Conservation (phyloP, 2,888 invertebrate genomes). For the Pherbina coryleti region DNA sequence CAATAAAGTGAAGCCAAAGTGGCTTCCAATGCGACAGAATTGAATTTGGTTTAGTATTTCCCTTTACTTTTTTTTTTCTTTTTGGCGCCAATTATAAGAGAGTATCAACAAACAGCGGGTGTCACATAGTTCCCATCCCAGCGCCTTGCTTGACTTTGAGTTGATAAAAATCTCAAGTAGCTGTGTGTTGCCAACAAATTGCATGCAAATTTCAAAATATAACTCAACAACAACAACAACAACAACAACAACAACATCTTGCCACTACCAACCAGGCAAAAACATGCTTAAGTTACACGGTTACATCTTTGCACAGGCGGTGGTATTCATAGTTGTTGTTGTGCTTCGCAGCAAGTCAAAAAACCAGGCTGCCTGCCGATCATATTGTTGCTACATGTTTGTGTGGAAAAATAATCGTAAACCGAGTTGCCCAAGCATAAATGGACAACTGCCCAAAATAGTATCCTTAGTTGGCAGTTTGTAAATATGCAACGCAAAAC, state of each 20-base stretch:
- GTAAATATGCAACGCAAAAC: neutral
- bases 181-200: conserved; percentile 30
- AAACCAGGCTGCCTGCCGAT: neutral
- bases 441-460: neutral
- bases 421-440: neutral
- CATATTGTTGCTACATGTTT: neutral
- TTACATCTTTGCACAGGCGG: neutral
- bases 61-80: too few relatives aligned
- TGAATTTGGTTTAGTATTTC: too few relatives aligned
- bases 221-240: neutral
- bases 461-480: neutral
- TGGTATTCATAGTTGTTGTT: neutral
- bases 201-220: conserved; percentile 27
- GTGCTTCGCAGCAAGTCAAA: neutral
- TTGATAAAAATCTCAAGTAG: conserved; percentile 30
- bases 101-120: neutral
- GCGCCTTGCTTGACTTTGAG: neutral
- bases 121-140: neutral
- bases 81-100: neutral
- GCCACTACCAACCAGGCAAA: too few relatives aligned
- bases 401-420: conserved; percentile 2
- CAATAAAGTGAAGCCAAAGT: too few relatives aligned
- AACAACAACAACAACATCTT: too few relatives aligned
- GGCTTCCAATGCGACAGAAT: neutral
- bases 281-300: neutral